These are phyloP conservation scores for Drosophila chauvacae DNA, from an alignment of 1,140 invertebrate species.

Conservation along the genomic window DNA sequence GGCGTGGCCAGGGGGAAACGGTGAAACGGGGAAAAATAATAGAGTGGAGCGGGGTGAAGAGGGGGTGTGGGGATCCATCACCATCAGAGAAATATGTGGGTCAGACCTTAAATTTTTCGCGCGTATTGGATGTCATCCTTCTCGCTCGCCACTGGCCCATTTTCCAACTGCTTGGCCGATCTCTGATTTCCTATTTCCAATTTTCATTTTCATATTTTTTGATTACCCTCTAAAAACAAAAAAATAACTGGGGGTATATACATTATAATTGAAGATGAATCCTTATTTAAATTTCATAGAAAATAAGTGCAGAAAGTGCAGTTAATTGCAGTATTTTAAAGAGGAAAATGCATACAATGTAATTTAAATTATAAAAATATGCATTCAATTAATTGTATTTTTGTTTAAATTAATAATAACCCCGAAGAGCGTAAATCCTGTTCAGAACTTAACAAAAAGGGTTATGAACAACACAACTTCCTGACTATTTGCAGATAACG, in stretches of 20 bases:
- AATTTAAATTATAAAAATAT: too few relatives aligned
- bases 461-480: background rate
- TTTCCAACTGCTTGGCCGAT: conserved; percentile 32
- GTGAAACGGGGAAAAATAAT: too few relatives aligned
- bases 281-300: background rate
- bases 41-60: background rate
- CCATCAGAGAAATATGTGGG: conserved; percentile 33
- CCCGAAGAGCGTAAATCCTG: too few relatives aligned
- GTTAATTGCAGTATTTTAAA: background rate
- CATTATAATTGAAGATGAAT: background rate
- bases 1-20: background rate
- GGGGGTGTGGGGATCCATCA: background rate
- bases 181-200: conserved; percentile 39
- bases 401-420: too few relatives aligned
- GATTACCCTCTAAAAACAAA: background rate
- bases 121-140: conserved; percentile 42
- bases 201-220: conserved; percentile 23
- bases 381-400: too few relatives aligned
- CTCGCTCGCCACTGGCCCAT: conserved; percentile 12
- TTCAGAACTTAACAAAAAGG: background rate
- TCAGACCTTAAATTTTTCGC: conserved; percentile 30
- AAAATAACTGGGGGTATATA: background rate
- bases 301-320: background rate
- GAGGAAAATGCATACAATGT: background rate
- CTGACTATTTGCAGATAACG: background rate